A percentile compares a stretch with the other conserved stretches of the same genome.
phyloP scores from a whole-genome alignment of 2,888 invertebrate species.

The Polyploca ridens region DNA sequence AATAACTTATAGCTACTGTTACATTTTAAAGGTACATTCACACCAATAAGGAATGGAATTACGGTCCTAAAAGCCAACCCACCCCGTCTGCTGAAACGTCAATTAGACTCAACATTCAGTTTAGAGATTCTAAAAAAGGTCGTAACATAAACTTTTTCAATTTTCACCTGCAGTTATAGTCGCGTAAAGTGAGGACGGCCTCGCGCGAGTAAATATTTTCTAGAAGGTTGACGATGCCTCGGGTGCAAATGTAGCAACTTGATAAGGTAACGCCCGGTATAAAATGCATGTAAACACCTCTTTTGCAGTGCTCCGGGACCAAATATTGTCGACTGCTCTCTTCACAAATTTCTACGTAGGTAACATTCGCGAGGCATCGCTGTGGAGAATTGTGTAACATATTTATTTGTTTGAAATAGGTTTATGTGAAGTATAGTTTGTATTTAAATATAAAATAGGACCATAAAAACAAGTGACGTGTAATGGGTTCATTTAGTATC shows the following conservation, averaged over 20 bases:
- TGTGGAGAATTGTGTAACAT: background rate
- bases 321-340: slow-evolving; percentile 63
- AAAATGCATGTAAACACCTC: slow-evolving; percentile 81
- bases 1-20: background rate
- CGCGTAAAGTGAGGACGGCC: slow-evolving; percentile 70
- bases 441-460: background rate
- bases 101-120: slow-evolving; percentile 69
- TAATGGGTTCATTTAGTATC: too few species aligned
- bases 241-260: slow-evolving; percentile 69
- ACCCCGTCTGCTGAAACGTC: slow-evolving; percentile 27
- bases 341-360: slow-evolving; percentile 52
- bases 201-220: slow-evolving; percentile 68
- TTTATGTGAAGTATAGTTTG: background rate
- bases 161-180: slow-evolving; percentile 80
- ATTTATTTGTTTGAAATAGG: background rate
- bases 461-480: too few species aligned
- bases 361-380: background rate
- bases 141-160: slow-evolving; percentile 83
- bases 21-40: slow-evolving; percentile 2
- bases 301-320: slow-evolving; percentile 57
- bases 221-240: slow-evolving; percentile 74
- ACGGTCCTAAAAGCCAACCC: slow-evolving; percentile 11
- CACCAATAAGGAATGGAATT: slow-evolving; percentile 7
- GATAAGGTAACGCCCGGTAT: slow-evolving; percentile 68
- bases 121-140: slow-evolving; percentile 70